phyloP scores from a whole-genome alignment of 2,797 vertebrate genomes.

The Natrix natrix region DNA sequence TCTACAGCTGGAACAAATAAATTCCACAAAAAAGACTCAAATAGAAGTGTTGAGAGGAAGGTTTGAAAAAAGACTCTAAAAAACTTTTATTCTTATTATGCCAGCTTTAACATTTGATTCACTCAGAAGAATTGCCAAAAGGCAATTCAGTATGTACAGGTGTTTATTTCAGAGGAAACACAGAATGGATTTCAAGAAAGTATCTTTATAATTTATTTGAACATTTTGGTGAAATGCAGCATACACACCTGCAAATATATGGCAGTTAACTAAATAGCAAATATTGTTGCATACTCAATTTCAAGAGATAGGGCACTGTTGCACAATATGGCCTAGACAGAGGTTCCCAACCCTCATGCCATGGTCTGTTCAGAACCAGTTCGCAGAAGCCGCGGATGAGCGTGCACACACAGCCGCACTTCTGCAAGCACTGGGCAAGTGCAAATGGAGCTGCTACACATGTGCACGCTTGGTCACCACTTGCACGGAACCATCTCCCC shows the following conservation, averaged over 20 bases:
- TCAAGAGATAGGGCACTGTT: neutral
- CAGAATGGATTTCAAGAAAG: neutral
- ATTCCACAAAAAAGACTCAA: neutral
- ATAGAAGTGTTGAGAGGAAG: neutral
- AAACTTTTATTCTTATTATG: neutral
- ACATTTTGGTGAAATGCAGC: neutral
- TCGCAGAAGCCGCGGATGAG: neutral
- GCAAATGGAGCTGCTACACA: neutral
- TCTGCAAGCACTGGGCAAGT: too few relatives aligned
- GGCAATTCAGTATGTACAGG: neutral
- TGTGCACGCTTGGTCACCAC: accelerated
- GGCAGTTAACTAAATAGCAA: neutral
- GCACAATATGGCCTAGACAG: neutral
- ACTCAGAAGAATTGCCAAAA: neutral
- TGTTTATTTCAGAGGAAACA: neutral
- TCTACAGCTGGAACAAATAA: neutral
- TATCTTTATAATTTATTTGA: neutral
- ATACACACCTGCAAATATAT: neutral
- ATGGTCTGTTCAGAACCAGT: neutral
- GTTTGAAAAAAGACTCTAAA: neutral
- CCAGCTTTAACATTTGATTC: conserved; percentile 9
- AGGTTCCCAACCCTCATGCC: neutral
- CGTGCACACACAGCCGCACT: too few relatives aligned
- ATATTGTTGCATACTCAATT: neutral
- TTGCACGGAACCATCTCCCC: neutral